Conservation (phyloP, 2,888 invertebrate species). For the Coremacera marginata region DNA sequence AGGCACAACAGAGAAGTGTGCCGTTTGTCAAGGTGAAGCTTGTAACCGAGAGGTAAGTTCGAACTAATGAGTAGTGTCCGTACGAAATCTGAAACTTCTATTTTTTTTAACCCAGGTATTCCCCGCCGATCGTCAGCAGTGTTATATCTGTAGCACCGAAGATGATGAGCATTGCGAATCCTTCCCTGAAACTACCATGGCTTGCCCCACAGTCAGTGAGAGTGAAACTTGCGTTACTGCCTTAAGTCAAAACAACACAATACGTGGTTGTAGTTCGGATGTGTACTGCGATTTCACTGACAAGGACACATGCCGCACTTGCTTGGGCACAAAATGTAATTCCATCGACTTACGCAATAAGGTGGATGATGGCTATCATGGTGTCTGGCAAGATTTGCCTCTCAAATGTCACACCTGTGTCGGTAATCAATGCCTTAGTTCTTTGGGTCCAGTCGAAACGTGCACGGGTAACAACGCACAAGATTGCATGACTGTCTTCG, state of each 20-base stretch:
- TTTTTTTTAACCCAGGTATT: conserved; percentile 52
- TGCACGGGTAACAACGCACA: conserved; percentile 55
- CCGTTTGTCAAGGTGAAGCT: conserved; percentile 53
- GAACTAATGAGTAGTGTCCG: not conserved
- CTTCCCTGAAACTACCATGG: conserved; percentile 48
- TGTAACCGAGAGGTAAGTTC: conserved; percentile 61
- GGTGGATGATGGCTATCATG: conserved; percentile 59
- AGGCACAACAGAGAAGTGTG: conserved; percentile 56
- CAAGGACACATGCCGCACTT: conserved; percentile 58
- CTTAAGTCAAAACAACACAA: conserved; percentile 55
- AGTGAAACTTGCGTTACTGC: conserved; percentile 58
- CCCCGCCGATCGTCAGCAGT: conserved; percentile 60
- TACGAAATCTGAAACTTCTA: not conserved
- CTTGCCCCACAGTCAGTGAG: conserved; percentile 54
- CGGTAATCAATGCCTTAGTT: conserved; percentile 57
- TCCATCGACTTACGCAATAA: conserved; percentile 59
- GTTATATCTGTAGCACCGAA: conserved; percentile 58
- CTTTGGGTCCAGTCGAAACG: conserved; percentile 54
- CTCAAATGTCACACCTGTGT: conserved; percentile 59
- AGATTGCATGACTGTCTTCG: conserved; percentile 64
- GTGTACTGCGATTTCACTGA: conserved; percentile 56
- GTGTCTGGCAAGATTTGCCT: conserved; percentile 62
- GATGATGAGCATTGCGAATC: conserved; percentile 60
- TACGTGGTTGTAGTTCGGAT: conserved; percentile 61
- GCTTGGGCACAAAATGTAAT: conserved; percentile 58